Evolutionary conservation across 2,797 vertebrate species (phyloP).

Genomic region (Harpia harpyja): DNA sequence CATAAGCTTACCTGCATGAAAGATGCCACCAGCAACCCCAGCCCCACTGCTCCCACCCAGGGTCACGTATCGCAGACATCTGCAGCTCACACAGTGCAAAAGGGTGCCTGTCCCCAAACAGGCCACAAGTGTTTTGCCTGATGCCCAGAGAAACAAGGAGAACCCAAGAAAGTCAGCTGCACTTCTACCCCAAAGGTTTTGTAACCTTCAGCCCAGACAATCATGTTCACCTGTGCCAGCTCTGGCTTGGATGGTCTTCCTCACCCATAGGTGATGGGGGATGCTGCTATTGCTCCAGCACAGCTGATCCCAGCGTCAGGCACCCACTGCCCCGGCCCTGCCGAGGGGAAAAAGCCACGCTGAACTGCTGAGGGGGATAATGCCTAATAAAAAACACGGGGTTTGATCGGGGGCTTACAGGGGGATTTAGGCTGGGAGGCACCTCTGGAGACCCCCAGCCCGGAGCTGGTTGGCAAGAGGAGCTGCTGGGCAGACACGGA

Average conservation of each 20-base stretch:
- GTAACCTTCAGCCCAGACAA: not conserved
- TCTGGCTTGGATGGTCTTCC: not conserved
- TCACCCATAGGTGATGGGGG: fast-evolving
- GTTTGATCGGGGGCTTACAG: fast-evolving
- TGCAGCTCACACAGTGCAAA: fast-evolving
- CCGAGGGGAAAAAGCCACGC: not conserved
- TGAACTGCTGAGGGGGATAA: fast-evolving
- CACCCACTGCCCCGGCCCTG: fast-evolving
- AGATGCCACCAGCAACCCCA: not conserved
- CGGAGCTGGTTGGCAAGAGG: fast-evolving
- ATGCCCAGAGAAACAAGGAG: fast-evolving
- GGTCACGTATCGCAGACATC: fast-evolving
- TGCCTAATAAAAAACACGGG: fast-evolving
- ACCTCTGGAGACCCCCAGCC: not conserved
- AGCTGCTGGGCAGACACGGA: not conserved
- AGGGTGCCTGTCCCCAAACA: fast-evolving
- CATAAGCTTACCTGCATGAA: fast-evolving
- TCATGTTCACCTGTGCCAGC: fast-evolving
- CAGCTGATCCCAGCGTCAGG: not conserved
- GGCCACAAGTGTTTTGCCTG: fast-evolving
- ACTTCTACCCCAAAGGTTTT: fast-evolving
- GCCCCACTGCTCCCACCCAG: fast-evolving
- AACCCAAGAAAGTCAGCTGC: fast-evolving
- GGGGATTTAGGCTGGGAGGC: not conserved
- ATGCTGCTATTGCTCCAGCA: not conserved